Evolutionary conservation across 2,797 vertebrate species (phyloP), one percentile per base, ranked within the genome.

Genomic region (Falco berigora): DNA sequence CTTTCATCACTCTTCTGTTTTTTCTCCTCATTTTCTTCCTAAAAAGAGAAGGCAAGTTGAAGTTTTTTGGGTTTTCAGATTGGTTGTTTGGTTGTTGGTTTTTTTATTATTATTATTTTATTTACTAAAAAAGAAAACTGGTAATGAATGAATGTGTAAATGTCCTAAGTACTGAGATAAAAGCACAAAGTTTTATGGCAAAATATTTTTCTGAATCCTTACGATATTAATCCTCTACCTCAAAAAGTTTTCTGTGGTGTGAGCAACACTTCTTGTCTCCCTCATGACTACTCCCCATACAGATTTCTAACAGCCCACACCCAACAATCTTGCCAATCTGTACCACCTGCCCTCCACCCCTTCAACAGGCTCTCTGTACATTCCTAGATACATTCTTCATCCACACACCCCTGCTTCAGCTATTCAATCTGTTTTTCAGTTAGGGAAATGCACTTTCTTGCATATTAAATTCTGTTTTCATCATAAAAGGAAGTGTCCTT

Each of bases 331-430:
- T 95, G 95, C 88, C 94, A 97, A 96, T 78, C 59, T 9, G n/a
- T 90, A 90, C 96, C 96, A 97, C 96, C 96, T 97, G 96, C 96
- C 96, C 96, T 97, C 96, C 96, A 97, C 96, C 94, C 85, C 94
- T 96, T 96, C 96, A 97, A 94, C 96, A 97, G 94, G 61, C 95
- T 96, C 95, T 94, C 78, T 90, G 69, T 94, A 75, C 94, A 69
- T 93, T 95, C 91, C 95, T 94, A 87, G 86, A 69, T 94, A 80
- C 91, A 77, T 68, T 86, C 92, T 91, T 94, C 84, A 96, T 94
- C 95, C 74, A 91, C 58, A 92, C 91, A 71, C 81, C 80, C 94
- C 91, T 96, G 87, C 91, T 95, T 91, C 95, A 94, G 88, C 42
- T 92, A 94, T 75, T 90, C 95, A 96, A 95, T 94, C 91, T 96